Evolutionary conservation across 1,140 invertebrate species (phyloP), one percentile per base, ranked within the genome.

Genomic region (Aricia agestis): DNA sequence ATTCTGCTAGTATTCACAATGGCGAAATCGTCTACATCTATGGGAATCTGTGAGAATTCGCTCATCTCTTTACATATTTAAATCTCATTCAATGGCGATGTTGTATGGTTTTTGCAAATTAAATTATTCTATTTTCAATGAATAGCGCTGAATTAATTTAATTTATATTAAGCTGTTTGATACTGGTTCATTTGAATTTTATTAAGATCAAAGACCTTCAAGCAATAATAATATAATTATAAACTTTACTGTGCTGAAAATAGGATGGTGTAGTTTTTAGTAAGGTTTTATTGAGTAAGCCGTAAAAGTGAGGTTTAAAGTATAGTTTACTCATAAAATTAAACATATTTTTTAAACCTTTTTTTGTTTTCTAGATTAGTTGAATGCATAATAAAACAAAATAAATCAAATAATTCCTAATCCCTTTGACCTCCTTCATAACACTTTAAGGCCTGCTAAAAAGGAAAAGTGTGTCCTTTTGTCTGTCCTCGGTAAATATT

Each of bases 1-100:
- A 82, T 80, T 78, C 74, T 75, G 75, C 72, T 69, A 52, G 15
- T 45, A 42, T 42, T 63, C 69, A 61, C 18, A 42, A 61, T 52
- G 42, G 41, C 45, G 58, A 52, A 70, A 57, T 36, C 31, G 13
- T 68, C 68, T 73, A 42, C 65, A 70, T 61, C 18, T 19, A 70
- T 67, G 65, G 65, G 69, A 67, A 42, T 67, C 69, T 65, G 52
- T 66, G 41, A 65, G 36, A 57, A 66, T 63, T 65, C 11, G 61
- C 41, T 70, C 45, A 13, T 52, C 45, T 52, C 45, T 52, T 42
- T 70, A 66, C 52, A 31, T 67, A 36, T 67, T 67, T 67, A 31
- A 41, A 67, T 67, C 31, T 36, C 10, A 63, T 63, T 63, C 25
- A 63, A 63, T 11, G 17, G 1, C 17, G 61, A 52, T 52, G 45